Evolutionary conservation across 2,113 vertebrate genomes (phyloP), one percentile per base, ranked within the genome.

Genomic region (Oncorhynchus keta): DNA sequence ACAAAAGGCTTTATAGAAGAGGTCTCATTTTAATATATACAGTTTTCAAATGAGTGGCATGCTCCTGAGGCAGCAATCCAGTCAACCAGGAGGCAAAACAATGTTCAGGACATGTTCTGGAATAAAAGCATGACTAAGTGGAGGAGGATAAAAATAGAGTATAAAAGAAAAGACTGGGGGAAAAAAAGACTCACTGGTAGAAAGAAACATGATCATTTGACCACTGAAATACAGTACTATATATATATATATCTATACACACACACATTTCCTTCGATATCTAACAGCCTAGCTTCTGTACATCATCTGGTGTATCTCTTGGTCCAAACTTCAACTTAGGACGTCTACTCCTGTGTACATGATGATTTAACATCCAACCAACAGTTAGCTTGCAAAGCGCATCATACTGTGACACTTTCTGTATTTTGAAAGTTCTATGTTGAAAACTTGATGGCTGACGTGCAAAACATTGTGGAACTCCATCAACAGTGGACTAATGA

Each of bases 11-110:
- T 85, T 82, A 39, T 83, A 86, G 76, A 79, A 86, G 73, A 88
- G 71, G 80, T 81, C 77, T 82, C 74, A 72, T 45, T 90, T 90
- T 91, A 90, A 88, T 90, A 70, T 87, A 83, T 83, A 76, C 79
- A 81, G 73, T 74, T 69, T 68, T 87, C 81, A 80, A 82, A 82
- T 72, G 73, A 87, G 80, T 83, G 22, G 68, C 78, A 67, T 76
- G 74, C 35, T 64, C 75, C 75, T 18, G 57, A 49, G 76, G 75
- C 39, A 76, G 72, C 64, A 14, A 75, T 68, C 76, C 48, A 79
- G 75, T 73, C 49, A 45, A 72, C 73, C 68, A 62, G 75, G 71
- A 79, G 68, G 45, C 59, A 72, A 5, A 76, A 83, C 76, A 22
- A 64, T 51, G 73, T 80, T 72, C 18, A 14, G 35, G 62, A 75